Evolutionary conservation across 1,140 invertebrate species (phyloP).

Genomic region (Lordiphosa stackelbergi): DNA sequence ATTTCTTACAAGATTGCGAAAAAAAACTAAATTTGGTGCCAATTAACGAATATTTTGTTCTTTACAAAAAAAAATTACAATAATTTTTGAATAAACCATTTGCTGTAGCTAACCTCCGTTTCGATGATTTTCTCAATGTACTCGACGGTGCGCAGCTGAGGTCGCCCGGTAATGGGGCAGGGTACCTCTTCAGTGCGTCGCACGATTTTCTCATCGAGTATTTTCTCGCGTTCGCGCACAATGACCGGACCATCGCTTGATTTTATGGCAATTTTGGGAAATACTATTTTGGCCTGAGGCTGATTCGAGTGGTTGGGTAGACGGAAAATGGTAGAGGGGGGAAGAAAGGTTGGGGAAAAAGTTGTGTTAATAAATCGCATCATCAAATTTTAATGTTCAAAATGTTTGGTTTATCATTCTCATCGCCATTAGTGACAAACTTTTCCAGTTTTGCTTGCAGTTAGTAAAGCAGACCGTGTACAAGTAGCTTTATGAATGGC

Average conservation of each 20-base stretch:
- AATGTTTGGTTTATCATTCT: constrained; percentile 1
- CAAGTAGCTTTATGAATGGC: constrained; percentile 37
- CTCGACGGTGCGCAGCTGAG: constrained; percentile 91
- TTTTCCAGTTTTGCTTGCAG: constrained; percentile 50
- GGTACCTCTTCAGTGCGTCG: constrained; percentile 91
- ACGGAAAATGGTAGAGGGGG: constrained; percentile 11
- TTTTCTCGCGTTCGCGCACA: constrained; percentile 91
- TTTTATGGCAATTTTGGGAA: constrained; percentile 90
- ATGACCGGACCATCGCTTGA: constrained; percentile 87
- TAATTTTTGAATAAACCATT: constrained; percentile 7
- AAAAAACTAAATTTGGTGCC: constrained; percentile 54
- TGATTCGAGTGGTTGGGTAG: constrained; percentile 18
- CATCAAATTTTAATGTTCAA: constrained; percentile 5
- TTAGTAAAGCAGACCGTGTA: constrained; percentile 68
- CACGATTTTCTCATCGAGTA: constrained; percentile 92
- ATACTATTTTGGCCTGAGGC: constrained; percentile 77
- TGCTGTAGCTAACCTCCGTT: constrained; percentile 87
- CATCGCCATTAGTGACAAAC: constrained; percentile 43
- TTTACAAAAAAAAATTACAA: no score
- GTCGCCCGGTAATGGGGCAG: constrained; percentile 89
- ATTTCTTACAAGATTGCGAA: constrained; percentile 31
- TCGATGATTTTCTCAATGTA: constrained; percentile 96
- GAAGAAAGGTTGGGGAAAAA: constrained; percentile 7
- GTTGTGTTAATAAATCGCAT: constrained; percentile 1
- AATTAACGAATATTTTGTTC: constrained; percentile 11